These are phyloP conservation scores for Pangasianodon hypophthalmus DNA, from an alignment of 2,113 vertebrate species.

Conservation along the genomic window DNA sequence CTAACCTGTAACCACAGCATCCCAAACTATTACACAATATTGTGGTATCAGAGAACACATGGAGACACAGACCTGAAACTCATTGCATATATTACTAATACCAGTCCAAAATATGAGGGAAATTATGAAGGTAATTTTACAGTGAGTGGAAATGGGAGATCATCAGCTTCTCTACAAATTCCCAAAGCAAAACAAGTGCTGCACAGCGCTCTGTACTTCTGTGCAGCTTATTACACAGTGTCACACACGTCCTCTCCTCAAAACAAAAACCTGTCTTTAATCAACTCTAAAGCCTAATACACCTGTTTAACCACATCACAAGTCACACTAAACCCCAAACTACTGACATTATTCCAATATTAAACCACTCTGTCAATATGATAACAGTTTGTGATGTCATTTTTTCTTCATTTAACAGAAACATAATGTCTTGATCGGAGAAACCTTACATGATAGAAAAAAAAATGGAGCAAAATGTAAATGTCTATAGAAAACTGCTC, in stretches of 20 bases:
- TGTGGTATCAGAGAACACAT: conserved; percentile 46
- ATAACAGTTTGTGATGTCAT: neutral
- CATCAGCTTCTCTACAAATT: conserved; percentile 51
- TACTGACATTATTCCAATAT: neutral
- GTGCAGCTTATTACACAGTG: conserved; percentile 49
- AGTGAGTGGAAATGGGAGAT: conserved; percentile 59
- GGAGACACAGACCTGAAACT: conserved; percentile 32
- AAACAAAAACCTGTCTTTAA: conserved; percentile 36
- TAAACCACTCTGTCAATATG: neutral
- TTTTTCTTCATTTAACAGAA: neutral
- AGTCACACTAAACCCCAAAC: neutral
- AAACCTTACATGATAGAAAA: no score
- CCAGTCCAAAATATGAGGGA: neutral
- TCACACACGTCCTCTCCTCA: neutral
- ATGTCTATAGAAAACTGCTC: no score
- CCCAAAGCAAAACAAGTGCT: neutral
- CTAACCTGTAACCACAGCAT: conserved; percentile 45
- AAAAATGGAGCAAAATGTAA: no score
- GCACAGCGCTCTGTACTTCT: conserved; percentile 45
- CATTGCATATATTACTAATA: conserved; percentile 31
- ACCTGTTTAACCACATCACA: conserved; percentile 35
- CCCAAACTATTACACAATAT: conserved; percentile 13
- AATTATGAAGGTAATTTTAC: conserved; percentile 40
- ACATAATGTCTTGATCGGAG: neutral
- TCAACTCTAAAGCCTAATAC: neutral